Conservation (phyloP, 2,888 invertebrate species). For the Drosophila sordidula region DNA sequence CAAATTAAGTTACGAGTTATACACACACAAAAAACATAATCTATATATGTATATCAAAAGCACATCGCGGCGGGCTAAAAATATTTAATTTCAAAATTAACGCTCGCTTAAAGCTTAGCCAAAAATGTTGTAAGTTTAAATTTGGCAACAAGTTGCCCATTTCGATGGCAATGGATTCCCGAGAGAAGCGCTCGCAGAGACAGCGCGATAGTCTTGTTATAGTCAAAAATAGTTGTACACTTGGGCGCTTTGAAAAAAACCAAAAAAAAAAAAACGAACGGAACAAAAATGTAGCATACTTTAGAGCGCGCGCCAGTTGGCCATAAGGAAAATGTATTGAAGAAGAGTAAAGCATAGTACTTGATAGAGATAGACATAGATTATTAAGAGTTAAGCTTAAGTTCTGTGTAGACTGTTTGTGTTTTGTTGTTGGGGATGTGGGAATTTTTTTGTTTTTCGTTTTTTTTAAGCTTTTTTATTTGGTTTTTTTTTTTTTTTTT, state of each 20-base stretch:
- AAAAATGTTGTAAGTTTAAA: neutral
- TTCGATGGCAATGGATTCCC: constrained; percentile 8
- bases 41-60: constrained; percentile 19
- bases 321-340: constrained; percentile 33
- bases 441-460: constrained; percentile 24
- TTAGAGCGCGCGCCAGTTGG: constrained; percentile 52
- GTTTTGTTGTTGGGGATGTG: constrained; percentile 41
- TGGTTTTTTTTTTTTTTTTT: constrained; percentile 11
- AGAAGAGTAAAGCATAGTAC: constrained; percentile 16
- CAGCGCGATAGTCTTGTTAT: constrained; percentile 30
- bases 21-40: constrained; percentile 29
- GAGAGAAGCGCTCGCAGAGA: neutral
- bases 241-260: constrained; percentile 29
- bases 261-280: constrained; percentile 4
- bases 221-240: constrained; percentile 57
- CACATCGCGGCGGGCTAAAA: constrained; percentile 19
- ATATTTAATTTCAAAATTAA: constrained; percentile 36
- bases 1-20: constrained; percentile 52
- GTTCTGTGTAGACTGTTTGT: constrained; percentile 38
- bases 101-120: constrained; percentile 12
- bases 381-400: constrained; percentile 31
- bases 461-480: constrained; percentile 5
- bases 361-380: constrained; percentile 34
- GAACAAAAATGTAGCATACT: constrained; percentile 63
- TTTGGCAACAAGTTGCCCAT: constrained; percentile 64